These are phyloP conservation scores for Podarcis muralis DNA, from an alignment of 2,113 vertebrate species.

Conservation along the genomic window DNA sequence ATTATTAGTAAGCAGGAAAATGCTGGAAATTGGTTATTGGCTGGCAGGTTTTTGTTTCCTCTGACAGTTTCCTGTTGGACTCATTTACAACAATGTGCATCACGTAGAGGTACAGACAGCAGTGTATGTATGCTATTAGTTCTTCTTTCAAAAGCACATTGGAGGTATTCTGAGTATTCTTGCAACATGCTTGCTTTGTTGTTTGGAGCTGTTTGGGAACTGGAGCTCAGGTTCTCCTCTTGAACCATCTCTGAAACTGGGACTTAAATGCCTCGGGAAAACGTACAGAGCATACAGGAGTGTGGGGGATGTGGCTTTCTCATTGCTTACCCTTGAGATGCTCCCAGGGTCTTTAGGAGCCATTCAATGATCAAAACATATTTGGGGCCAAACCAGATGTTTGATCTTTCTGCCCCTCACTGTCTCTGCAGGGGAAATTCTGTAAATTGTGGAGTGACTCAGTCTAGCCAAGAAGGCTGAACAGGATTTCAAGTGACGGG, in stretches of 20 bases:
- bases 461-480: no score
- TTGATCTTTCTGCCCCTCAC: no score
- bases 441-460: no score
- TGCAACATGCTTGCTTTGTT: conserved; percentile 94
- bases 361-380: not conserved
- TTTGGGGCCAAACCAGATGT: not conserved
- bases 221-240: conserved; percentile 83
- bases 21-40: conserved; percentile 25
- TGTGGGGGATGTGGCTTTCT: no score
- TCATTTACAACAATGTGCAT: not conserved
- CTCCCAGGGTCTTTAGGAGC: not conserved
- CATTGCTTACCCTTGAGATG: not conserved
- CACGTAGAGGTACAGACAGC: not conserved
- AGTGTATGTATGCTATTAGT: conserved; percentile 74
- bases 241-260: conserved; percentile 80
- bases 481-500: no score
- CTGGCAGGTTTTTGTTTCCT: conserved; percentile 7
- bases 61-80: not conserved
- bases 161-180: conserved; percentile 98
- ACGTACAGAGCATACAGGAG: no score
- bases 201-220: conserved; percentile 83
- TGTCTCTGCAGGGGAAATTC: no score
- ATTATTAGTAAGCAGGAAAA: conserved; percentile 54
- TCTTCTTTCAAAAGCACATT: conserved; percentile 97
- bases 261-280: no score